Conservation (phyloP, 2,888 invertebrate genomes). For the Mythimna vitellina region DNA sequence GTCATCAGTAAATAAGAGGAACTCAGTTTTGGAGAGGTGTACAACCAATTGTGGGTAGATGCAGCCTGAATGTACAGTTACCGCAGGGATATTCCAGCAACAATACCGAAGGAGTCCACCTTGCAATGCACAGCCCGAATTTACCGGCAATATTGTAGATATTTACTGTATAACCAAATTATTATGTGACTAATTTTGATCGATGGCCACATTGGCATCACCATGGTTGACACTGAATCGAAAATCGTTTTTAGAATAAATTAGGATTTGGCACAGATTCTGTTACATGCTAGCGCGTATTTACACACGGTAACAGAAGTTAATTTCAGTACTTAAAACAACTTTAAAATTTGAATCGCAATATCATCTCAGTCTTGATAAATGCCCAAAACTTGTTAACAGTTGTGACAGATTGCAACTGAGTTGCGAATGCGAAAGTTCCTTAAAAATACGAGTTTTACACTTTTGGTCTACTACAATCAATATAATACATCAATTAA, state of each 20-base stretch:
- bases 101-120: conserved; percentile 14
- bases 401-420: too few relatives aligned
- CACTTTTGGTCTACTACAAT: too few relatives aligned
- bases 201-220: conserved; percentile 5
- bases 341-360: too few relatives aligned
- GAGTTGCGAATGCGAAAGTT: too few relatives aligned
- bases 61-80: conserved; percentile 15
- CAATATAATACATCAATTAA: too few relatives aligned
- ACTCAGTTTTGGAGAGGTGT: not conserved
- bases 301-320: too few relatives aligned
- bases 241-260: not conserved
- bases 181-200: conserved; percentile 7
- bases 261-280: not conserved
- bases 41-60: conserved; percentile 11
- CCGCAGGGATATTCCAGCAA: conserved; percentile 17
- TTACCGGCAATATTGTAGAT: conserved; percentile 20
- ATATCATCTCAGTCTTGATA: too few relatives aligned
- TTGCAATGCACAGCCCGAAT: conserved; percentile 13
- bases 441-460: too few relatives aligned
- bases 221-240: not conserved
- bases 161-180: conserved; percentile 30
- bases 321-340: not conserved
- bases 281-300: not conserved
- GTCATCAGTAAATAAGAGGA: conserved; percentile 5
- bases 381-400: too few relatives aligned